Conservation (phyloP, 2,888 invertebrate genomes). For the Argyra leucocephala region DNA sequence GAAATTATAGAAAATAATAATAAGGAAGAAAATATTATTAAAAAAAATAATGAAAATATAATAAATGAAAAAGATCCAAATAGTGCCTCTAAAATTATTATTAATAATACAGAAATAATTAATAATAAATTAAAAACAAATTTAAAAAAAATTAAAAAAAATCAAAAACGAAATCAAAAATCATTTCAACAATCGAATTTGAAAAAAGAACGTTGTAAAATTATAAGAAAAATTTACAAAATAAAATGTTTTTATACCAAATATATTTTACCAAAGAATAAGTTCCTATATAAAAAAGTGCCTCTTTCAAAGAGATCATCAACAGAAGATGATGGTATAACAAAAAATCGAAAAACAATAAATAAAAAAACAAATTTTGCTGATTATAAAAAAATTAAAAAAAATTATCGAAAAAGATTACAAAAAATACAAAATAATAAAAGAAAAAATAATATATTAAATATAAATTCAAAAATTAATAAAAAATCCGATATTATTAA, state of each 20-base stretch:
- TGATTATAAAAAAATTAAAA: background rate
- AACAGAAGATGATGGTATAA: background rate
- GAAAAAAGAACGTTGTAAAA: background rate
- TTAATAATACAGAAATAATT: background rate
- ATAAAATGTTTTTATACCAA: slow-evolving; percentile 3
- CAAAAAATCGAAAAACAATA: background rate
- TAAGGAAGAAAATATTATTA: background rate
- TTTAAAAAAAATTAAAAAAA: background rate
- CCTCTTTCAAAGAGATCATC: background rate
- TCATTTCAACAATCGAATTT: background rate
- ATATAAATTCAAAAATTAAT: no score
- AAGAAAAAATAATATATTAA: no score
- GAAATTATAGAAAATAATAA: background rate
- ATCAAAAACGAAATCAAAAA: background rate
- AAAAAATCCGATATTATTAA: background rate
- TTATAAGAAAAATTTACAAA: background rate
- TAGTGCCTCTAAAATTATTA: background rate
- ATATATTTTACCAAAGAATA: slow-evolving; percentile 3
- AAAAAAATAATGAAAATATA: background rate
- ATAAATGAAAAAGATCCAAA: background rate
- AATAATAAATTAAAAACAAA: background rate
- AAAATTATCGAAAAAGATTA: background rate
- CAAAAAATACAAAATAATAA: background rate
- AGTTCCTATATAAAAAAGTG: background rate
- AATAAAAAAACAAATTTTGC: background rate